Base-by-base conservation (phyloP, 2,888 invertebrate species). In the Timema podura region DNA sequence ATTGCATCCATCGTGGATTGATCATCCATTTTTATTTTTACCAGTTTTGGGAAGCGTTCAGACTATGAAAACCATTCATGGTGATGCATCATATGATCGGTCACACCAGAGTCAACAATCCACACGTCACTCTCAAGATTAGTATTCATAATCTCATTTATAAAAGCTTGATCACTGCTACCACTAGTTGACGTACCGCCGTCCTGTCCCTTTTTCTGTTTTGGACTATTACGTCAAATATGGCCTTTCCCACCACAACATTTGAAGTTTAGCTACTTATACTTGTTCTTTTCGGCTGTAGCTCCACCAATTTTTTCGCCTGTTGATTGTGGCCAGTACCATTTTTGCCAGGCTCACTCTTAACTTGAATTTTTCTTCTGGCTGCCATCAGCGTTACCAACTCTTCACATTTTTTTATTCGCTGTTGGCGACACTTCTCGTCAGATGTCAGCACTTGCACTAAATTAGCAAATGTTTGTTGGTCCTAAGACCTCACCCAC, bases 11-110 rank as follows among this genome's bases (percentile, higher is more conserved):
- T 44, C n/a, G 13, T 15, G 15, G n/a, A 65, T n/a, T 10, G 6
- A n/a, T n/a, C n/a, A 48, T 65, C 65, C 45, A n/a, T n/a, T 47
- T 3, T 65, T 46, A 74, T 68, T 47, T 71, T 68, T 65, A 72
- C 51, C 13, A 70, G 71, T 49, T 64, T 16, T 16, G 49, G 10
- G 46, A 74, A 74, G 9, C 51, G 10, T 13, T 70, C 68, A 68
- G 67, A 73, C 10, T 68, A 57, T 13, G 54, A 59, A 57, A 73
- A 74, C 68, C 67, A 73, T 47, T 73, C 73, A 47, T 30, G 72
- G 64, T 73, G 65, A 64, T 69, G 30, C 5, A 71, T 73, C 72
- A 75, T 69, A 66, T 74, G 75, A 68, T 75, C 70, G 44, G 74
- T 70, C 7, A 69, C 72, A 13, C 71, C 70, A 51, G 73, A 72